phyloP scores from a whole-genome alignment of 2,113 vertebrate species.

The Cinclus cinclus region DNA sequence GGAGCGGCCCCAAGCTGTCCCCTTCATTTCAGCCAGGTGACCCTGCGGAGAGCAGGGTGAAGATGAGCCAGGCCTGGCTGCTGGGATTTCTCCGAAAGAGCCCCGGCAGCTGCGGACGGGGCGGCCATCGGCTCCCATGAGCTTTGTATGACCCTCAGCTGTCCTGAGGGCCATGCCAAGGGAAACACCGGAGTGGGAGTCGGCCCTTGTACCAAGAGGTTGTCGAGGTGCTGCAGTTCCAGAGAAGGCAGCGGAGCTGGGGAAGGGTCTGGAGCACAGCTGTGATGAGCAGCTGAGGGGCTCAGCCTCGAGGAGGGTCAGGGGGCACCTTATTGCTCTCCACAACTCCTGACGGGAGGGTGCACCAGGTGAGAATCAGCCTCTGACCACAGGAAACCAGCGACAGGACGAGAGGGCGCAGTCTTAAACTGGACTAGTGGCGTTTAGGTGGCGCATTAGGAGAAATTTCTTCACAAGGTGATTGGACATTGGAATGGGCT shows the following conservation, averaged over 20 bases:
- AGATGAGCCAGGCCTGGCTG: neutral
- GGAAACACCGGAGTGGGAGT: rapidly evolving
- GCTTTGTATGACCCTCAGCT: neutral
- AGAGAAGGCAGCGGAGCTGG: neutral
- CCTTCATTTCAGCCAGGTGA: neutral
- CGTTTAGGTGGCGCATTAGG: neutral
- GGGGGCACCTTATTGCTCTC: rapidly evolving
- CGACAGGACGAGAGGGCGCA: too few species aligned
- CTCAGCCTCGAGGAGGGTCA: neutral
- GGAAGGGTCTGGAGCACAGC: neutral
- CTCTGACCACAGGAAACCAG: neutral
- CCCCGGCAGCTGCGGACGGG: neutral
- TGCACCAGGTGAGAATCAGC: neutral
- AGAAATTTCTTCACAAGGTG: neutral
- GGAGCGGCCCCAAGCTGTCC: neutral
- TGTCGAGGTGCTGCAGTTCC: neutral
- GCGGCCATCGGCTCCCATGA: rapidly evolving
- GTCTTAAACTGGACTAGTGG: neutral
- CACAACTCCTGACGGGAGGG: neutral
- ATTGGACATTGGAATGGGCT: neutral
- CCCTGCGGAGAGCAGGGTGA: neutral
- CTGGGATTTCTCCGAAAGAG: neutral
- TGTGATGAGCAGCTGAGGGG: neutral
- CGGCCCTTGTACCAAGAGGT: too few species aligned
- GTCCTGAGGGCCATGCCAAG: neutral